Evolutionary conservation across 2,797 vertebrate species (phyloP).

Genomic region (Danio albolineatus): DNA sequence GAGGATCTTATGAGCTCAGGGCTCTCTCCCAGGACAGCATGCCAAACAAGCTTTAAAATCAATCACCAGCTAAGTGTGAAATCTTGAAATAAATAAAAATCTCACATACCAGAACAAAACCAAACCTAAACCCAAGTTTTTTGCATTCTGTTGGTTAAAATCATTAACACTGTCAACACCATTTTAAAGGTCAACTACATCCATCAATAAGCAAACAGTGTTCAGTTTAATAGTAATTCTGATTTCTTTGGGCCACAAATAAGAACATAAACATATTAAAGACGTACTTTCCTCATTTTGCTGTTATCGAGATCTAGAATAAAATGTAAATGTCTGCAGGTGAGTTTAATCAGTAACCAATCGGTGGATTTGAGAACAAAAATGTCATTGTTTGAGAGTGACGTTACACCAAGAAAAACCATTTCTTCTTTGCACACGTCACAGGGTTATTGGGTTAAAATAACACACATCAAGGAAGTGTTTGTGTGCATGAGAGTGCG

Average conservation of each 20-base stretch:
- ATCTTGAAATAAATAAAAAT: no score
- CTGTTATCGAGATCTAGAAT: neutral
- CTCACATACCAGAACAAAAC: neutral
- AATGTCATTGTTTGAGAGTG: slow-evolving; percentile 13
- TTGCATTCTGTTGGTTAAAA: neutral
- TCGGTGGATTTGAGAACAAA: neutral
- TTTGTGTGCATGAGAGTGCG: slow-evolving; percentile 8
- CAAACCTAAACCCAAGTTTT: neutral
- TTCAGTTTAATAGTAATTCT: neutral
- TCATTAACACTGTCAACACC: neutral
- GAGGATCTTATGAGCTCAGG: no score
- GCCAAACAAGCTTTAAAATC: no score
- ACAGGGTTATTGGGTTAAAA: slow-evolving; percentile 33
- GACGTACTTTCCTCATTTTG: neutral
- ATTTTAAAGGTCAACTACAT: neutral
- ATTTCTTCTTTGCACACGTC: neutral
- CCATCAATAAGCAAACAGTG: neutral
- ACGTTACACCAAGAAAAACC: slow-evolving; percentile 14
- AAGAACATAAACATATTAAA: neutral
- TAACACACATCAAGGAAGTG: slow-evolving; percentile 33
- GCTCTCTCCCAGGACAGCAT: no score
- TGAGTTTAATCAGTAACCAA: neutral
- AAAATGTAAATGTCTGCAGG: slow-evolving; percentile 9
- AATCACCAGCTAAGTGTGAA: no score
- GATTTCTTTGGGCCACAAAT: neutral